phyloP scores from a whole-genome alignment of 2,113 vertebrate genomes.

The Notothenia coriiceps region DNA sequence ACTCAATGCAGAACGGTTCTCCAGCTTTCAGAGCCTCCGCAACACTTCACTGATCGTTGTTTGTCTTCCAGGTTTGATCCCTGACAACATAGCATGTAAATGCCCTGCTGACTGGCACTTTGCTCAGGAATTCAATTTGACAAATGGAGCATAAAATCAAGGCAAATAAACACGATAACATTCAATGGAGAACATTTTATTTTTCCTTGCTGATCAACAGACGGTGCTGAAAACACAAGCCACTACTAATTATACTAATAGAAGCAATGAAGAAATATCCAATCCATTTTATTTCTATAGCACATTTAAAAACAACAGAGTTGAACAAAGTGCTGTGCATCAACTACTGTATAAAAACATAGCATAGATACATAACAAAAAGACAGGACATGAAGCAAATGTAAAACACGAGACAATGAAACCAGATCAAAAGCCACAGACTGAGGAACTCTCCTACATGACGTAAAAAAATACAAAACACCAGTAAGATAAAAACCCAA shows the following conservation, averaged over 20 bases:
- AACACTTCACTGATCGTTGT: conserved; percentile 47
- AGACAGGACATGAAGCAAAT: too few relatives aligned
- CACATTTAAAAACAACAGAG: too few relatives aligned
- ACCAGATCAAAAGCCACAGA: too few relatives aligned
- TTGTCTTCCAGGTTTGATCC: conserved; percentile 58
- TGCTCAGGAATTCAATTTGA: conserved; percentile 11
- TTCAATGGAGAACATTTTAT: conserved; percentile 1
- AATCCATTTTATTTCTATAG: too few relatives aligned
- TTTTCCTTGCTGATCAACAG: background rate
- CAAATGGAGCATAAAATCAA: conserved; percentile 36
- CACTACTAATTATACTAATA: conserved; percentile 5
- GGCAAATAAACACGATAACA: conserved; percentile 1
- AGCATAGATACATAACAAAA: too few relatives aligned
- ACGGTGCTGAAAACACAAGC: background rate
- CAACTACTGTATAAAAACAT: too few relatives aligned
- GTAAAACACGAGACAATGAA: too few relatives aligned
- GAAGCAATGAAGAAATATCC: background rate
- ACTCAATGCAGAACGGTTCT: conserved; percentile 13
- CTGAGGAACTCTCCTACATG: too few relatives aligned
- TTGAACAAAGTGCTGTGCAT: too few relatives aligned
- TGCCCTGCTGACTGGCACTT: conserved; percentile 5
- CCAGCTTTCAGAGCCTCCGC: conserved; percentile 13
- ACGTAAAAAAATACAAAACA: too few relatives aligned
- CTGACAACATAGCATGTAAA: conserved; percentile 49
- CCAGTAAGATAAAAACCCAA: too few relatives aligned